Evolutionary conservation across 2,888 invertebrate species (phyloP).

Genomic region (Eulithis testata): DNA sequence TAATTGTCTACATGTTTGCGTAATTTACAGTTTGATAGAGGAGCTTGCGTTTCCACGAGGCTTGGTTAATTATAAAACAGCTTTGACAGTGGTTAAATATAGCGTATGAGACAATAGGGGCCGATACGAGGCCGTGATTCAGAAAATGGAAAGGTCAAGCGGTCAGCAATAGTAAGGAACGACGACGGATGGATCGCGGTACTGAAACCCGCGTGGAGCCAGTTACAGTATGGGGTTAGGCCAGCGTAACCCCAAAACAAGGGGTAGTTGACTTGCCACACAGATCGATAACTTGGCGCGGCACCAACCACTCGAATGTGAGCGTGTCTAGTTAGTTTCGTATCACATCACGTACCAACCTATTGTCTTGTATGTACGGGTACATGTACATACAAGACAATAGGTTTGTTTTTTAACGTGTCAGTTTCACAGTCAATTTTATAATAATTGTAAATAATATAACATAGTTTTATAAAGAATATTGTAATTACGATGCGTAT

Average conservation of each 20-base stretch:
- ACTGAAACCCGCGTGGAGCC: constrained; percentile 10
- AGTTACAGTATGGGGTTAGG: no score
- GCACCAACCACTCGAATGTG: constrained; percentile 49
- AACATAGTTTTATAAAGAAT: constrained; percentile 9
- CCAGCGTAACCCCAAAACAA: no score
- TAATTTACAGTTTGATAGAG: constrained; percentile 5
- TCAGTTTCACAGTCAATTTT: constrained; percentile 18
- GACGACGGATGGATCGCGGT: constrained; percentile 41
- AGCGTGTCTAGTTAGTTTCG: constrained; percentile 39
- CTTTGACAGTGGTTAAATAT: constrained; percentile 11
- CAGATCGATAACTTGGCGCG: constrained; percentile 53
- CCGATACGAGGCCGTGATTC: constrained; percentile 59
- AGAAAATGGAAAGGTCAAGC: constrained; percentile 58
- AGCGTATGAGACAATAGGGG: constrained; percentile 25
- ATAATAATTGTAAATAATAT: constrained; percentile 14
- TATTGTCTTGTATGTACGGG: constrained; percentile 15
- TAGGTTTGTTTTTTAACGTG: constrained; percentile 30
- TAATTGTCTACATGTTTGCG: constrained; percentile 22
- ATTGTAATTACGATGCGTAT: background rate
- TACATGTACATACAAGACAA: background rate
- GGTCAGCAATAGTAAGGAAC: constrained; percentile 49
- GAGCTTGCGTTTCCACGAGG: constrained; percentile 1
- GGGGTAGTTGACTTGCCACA: constrained; percentile 15
- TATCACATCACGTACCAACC: constrained; percentile 31
- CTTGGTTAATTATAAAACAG: constrained; percentile 11